Evolutionary conservation across 2,888 invertebrate genomes (phyloP).

Genomic region (Automeris io): DNA sequence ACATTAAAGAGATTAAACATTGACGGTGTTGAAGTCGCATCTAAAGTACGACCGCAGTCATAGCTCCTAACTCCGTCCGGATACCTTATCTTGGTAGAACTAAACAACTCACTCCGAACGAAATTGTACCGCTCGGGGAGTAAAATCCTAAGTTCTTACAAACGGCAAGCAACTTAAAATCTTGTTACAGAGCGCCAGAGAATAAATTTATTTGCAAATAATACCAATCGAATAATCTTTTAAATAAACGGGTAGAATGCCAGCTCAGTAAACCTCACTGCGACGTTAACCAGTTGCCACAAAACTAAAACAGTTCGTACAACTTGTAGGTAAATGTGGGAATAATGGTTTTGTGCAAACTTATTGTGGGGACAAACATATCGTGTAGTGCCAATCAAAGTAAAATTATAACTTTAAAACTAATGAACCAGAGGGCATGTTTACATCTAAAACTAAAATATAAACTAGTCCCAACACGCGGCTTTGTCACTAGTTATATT

Average conservation of each 20-base stretch:
- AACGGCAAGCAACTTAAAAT: conserved; percentile 17
- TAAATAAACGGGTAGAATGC: conserved; percentile 26
- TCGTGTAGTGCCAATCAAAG: neutral
- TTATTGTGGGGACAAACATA: neutral
- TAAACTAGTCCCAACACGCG: too few species aligned
- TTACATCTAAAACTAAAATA: too few species aligned
- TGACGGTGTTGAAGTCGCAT: conserved; percentile 31
- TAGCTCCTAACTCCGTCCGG: conserved; percentile 47
- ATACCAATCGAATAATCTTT: conserved; percentile 15
- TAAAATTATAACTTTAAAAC: neutral
- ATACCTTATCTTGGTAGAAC: conserved; percentile 62
- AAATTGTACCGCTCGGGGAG: conserved; percentile 22
- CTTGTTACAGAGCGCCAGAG: conserved; percentile 19
- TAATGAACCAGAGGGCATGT: neutral
- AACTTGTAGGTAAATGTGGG: conserved; percentile 26
- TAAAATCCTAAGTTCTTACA: conserved; percentile 19
- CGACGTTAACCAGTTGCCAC: conserved; percentile 57
- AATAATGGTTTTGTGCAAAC: neutral
- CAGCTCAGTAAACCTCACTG: conserved; percentile 48
- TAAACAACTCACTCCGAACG: conserved; percentile 63
- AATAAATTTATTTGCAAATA: conserved; percentile 18
- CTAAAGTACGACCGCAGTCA: conserved; percentile 38
- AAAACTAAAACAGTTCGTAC: conserved; percentile 60
- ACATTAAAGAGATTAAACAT: conserved; percentile 18
- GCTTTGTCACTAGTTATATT: too few species aligned